Percentiles rank a stretch among this genome's conserved stretches.
phyloP scores from a whole-genome alignment of 2,888 invertebrate species.

The Vannuccia rotundouncinata region DNA sequence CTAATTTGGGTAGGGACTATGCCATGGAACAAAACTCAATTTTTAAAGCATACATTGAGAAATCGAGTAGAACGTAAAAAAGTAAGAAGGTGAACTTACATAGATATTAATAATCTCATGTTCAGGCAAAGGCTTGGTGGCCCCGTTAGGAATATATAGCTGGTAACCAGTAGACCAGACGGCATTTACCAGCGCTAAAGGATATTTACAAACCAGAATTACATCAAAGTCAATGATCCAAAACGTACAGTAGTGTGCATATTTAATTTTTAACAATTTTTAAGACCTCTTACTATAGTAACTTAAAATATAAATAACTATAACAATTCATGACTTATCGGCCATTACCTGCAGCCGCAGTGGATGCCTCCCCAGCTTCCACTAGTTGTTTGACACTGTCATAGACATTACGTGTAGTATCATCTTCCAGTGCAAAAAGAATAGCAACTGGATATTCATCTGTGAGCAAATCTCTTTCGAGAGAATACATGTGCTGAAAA shows the following conservation, averaged over 20 bases:
- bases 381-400: neutral
- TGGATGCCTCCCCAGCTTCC: slow-evolving; percentile 64
- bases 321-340: no score
- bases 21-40: no score
- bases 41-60: no score
- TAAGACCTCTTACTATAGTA: no score
- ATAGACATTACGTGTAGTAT: neutral
- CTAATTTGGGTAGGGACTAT: no score
- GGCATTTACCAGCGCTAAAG: slow-evolving; percentile 69
- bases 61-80: no score
- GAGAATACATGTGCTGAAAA: neutral
- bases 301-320: no score
- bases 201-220: neutral
- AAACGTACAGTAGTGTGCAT: no score
- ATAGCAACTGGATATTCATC: neutral
- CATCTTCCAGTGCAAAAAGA: neutral
- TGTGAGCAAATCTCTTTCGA: neutral
- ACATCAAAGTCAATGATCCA: no score
- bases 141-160: slow-evolving; percentile 72
- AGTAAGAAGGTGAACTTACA: no score
- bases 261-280: no score
- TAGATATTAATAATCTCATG: slow-evolving; percentile 74
- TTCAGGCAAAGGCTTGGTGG: slow-evolving; percentile 67
- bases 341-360: slow-evolving; percentile 66
- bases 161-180: slow-evolving; percentile 92